Evolutionary conservation across 2,888 invertebrate species (phyloP).

Genomic region (Drosophila prolongata): DNA sequence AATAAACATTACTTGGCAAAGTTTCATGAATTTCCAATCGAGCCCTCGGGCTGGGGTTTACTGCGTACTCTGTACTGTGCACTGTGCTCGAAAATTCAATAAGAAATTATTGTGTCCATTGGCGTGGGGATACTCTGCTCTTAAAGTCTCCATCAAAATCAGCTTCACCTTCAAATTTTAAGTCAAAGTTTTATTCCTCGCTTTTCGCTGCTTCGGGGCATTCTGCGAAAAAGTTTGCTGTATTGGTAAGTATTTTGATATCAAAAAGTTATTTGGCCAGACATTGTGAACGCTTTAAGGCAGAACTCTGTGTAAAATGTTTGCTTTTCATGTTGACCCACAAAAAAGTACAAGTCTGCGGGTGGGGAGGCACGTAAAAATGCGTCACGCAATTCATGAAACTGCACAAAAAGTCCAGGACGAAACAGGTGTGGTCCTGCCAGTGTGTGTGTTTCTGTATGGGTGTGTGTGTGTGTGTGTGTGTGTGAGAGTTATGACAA

Average conservation of each 20-base stretch:
- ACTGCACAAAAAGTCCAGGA: conserved; percentile 45
- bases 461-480: conserved; percentile 50
- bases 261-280: conserved; percentile 52
- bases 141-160: conserved; percentile 56
- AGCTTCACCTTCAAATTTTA: conserved; percentile 28
- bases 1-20: conserved; percentile 38
- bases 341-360: conserved; percentile 22
- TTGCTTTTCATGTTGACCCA: conserved; percentile 55
- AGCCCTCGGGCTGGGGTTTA: conserved; percentile 1
- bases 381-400: conserved; percentile 70
- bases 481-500: conserved; percentile 66
- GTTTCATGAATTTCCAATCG: conserved; percentile 45
- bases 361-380: conserved; percentile 49
- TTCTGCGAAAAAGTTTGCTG: conserved; percentile 36
- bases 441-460: conserved; percentile 27
- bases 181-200: conserved; percentile 32
- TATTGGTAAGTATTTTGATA: conserved; percentile 43
- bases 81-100: conserved; percentile 41
- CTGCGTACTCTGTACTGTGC: background rate
- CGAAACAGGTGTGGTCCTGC: conserved; percentile 48
- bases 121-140: conserved; percentile 24
- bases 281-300: conserved; percentile 47
- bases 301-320: conserved; percentile 55
- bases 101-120: conserved; percentile 43
- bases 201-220: conserved; percentile 39